Evolutionary conservation across 1,140 invertebrate species (phyloP).

Genomic region (Mesaphorura yosii): DNA sequence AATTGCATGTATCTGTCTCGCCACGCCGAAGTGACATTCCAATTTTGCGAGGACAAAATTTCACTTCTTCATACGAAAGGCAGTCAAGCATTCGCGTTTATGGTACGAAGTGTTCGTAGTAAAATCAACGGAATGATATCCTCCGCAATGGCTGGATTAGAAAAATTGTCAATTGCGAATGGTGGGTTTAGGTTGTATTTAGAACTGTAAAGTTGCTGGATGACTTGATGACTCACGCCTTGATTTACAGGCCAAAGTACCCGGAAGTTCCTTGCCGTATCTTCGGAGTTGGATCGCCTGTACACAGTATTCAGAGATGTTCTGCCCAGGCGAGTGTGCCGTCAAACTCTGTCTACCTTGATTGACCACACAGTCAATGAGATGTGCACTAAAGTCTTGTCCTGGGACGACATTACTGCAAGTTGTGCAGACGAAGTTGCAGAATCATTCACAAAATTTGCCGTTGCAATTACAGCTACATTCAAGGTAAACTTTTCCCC

Average conservation of each 20-base stretch:
- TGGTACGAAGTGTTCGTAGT: conserved; percentile 50
- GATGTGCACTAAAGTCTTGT: conserved; percentile 44
- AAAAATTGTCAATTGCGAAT: too few relatives aligned
- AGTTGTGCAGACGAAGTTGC: conserved; percentile 48
- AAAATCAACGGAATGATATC: conserved; percentile 58
- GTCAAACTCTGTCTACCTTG: conserved; percentile 41
- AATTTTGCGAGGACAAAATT: conserved; percentile 41
- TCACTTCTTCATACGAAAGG: conserved; percentile 37
- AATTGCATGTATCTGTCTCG: conserved; percentile 81
- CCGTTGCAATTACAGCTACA: conserved; percentile 43
- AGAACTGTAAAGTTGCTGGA: too few relatives aligned
- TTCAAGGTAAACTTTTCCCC: conserved; percentile 42
- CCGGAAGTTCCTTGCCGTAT: conserved; percentile 19
- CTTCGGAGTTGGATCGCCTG: conserved; percentile 15
- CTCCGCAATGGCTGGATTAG: conserved; percentile 56
- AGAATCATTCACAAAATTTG: conserved; percentile 45
- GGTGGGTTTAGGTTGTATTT: too few relatives aligned
- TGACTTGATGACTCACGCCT: too few relatives aligned
- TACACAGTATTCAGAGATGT: conserved; percentile 19
- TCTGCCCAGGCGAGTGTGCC: conserved; percentile 19
- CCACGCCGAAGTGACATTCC: conserved; percentile 53
- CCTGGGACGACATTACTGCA: conserved; percentile 54
- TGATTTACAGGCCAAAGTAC: conserved; percentile 7
- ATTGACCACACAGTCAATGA: conserved; percentile 51
- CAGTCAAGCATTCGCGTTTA: conserved; percentile 47